phyloP scores from a whole-genome alignment of 2,888 invertebrate genomes.

The Papilio gigon region DNA sequence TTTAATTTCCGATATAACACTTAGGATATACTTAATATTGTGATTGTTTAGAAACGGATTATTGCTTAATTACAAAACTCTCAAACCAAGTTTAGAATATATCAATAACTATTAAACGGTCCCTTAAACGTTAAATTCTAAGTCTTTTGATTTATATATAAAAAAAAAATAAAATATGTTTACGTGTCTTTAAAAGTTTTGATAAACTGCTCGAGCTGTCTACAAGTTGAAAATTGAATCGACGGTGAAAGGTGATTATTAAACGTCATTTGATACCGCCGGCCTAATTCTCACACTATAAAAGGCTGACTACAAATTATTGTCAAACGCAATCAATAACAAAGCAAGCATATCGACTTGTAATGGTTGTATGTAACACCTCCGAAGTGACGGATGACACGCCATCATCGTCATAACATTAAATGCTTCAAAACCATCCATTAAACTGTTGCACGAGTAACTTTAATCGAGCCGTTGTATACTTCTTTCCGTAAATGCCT shows the following conservation, averaged over 20 bases:
- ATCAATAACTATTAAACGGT: too few species aligned
- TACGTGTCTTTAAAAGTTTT: constrained; percentile 3
- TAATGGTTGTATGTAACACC: constrained; percentile 70
- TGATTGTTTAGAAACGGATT: background rate
- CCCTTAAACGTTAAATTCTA: background rate
- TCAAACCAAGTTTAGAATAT: too few species aligned
- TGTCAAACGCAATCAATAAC: constrained; percentile 72
- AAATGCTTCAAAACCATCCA: constrained; percentile 25
- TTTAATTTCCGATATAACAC: background rate
- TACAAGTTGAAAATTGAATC: constrained; percentile 32
- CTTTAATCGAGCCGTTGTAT: background rate
- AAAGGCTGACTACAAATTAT: constrained; percentile 59
- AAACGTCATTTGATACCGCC: constrained; percentile 45
- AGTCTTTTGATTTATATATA: background rate
- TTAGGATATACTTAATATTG: background rate
- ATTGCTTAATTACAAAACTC: background rate
- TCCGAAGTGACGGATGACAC: constrained; percentile 27
- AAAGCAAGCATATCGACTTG: constrained; percentile 61
- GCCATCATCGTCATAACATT: constrained; percentile 26
- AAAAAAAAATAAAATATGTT: background rate
- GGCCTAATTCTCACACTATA: constrained; percentile 61
- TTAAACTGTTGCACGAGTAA: constrained; percentile 18
- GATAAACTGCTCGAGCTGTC: constrained; percentile 19
- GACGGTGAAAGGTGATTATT: constrained; percentile 52
- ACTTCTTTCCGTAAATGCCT: too few species aligned